Evolutionary conservation across 2,797 vertebrate genomes (phyloP).

Genomic region (Coilia nasus): DNA sequence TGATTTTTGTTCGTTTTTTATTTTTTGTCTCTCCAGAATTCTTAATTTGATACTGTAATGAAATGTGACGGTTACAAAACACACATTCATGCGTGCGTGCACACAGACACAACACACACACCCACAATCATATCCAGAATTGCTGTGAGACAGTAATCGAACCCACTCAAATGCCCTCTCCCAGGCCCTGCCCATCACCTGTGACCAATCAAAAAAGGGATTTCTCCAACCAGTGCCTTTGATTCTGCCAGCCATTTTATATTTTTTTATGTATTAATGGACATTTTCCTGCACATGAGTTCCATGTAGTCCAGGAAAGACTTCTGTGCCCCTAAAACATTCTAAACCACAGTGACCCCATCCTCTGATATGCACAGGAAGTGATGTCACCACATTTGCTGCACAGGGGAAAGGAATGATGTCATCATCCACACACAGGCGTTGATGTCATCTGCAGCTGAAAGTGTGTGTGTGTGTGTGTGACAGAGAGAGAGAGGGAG

Average conservation of each 20-base stretch:
- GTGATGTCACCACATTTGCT: slow-evolving; percentile 37
- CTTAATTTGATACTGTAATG: slow-evolving; percentile 27
- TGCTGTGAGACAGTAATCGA: neutral
- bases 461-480: slow-evolving; percentile 19
- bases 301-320: neutral
- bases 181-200: neutral
- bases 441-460: slow-evolving; percentile 35
- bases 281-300: neutral
- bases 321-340: neutral
- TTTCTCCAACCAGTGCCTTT: neutral
- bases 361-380: slow-evolving; percentile 28
- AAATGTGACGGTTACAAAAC: slow-evolving; percentile 20
- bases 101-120: neutral
- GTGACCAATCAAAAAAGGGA: slow-evolving; percentile 8
- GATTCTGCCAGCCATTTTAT: neutral
- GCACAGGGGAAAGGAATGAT: slow-evolving; percentile 31
- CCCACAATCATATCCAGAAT: neutral
- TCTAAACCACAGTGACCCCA: neutral
- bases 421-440: slow-evolving; percentile 36
- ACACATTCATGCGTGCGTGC: slow-evolving; percentile 7
- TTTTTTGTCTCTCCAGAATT: slow-evolving; percentile 17
- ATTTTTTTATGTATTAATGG: neutral
- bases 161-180: neutral
- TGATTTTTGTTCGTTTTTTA: neutral
- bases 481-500: slow-evolving; percentile 25